Evolutionary conservation across 2,113 vertebrate species (phyloP).

Genomic region (Vimba vimba): DNA sequence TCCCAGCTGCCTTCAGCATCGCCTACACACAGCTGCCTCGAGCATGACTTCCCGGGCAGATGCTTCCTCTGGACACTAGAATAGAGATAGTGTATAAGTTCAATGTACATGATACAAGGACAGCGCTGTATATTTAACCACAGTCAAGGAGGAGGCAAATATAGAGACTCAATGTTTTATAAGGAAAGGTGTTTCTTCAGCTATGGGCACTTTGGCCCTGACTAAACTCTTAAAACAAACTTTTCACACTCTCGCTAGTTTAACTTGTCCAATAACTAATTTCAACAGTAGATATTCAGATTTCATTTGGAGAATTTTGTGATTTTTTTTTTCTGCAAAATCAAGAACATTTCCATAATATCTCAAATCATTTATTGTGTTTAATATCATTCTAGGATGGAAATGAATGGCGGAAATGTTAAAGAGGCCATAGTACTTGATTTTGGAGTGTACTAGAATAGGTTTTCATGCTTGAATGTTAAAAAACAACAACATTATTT

Average conservation of each 20-base stretch:
- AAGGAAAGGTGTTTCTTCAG: conserved; percentile 39
- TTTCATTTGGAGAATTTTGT: too few relatives aligned
- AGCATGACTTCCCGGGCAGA: conserved; percentile 19
- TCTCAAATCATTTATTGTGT: background rate
- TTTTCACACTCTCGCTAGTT: background rate
- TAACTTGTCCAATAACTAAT: too few relatives aligned
- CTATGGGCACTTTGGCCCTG: background rate
- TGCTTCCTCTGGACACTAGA: conserved; percentile 11
- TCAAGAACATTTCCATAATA: background rate
- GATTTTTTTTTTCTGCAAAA: background rate
- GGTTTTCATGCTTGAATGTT: too few relatives aligned
- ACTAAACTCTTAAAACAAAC: conserved; percentile 10
- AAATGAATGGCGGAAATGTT: background rate
- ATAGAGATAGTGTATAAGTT: conserved; percentile 16
- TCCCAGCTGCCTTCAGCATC: conserved; percentile 22
- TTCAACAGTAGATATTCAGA: too few relatives aligned
- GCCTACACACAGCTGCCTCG: conserved; percentile 35
- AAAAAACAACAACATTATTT: too few relatives aligned
- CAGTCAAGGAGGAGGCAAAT: conserved; percentile 29
- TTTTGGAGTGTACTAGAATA: too few relatives aligned
- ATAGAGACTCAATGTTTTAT: conserved; percentile 30
- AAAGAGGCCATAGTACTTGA: too few relatives aligned
- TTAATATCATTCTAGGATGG: background rate
- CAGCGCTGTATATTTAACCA: conserved; percentile 7
- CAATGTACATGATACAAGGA: conserved; percentile 13